Evolutionary conservation across 2,888 invertebrate genomes (phyloP), one percentile per base, ranked within the genome.

Genomic region (Parnassius orleans): DNA sequence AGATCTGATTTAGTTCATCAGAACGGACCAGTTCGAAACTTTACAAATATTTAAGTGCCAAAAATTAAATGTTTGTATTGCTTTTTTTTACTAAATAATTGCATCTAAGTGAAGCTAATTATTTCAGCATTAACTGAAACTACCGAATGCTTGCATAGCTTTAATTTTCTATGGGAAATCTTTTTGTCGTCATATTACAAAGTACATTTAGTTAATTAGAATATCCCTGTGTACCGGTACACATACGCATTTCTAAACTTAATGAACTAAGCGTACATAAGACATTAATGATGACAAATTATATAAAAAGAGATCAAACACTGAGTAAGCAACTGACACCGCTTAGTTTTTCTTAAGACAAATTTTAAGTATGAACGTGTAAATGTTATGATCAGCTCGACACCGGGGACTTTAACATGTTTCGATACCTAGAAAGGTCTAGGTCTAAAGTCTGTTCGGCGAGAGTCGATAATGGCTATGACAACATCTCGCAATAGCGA

Each of bases 221-320:
- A 61, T 61, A 57, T 64, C 62, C 58, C 58, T 58, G 58, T 55
- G 54, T 44, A 50, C 58, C 58, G 58, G 62, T 58, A 63, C 54
- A 63, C 62, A 59, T 43, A 10, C 12, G 44, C 41, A 42, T 44
- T 50, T 15, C 15, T 46, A 47, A 53, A 46, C 19, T 11, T 51
- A 53, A 47, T 41, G 15, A 53, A 46, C 51, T 56, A 41, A 43
- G 19, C 46, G 15, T 12, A 7, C 43, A 12, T 10, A 14, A 33
- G 43, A 46, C 19, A 41, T 47, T 53, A 48, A 62, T 54, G 53
- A 50, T 57, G 52, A 43, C 14, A 54, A 50, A 54, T 62, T 58
- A 33, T 44, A 14, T 53, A 48, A 47, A 50, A 54, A 62, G 53
- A 57, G 62, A 62, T 62, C 62, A 58, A 57, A 57, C 43, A 53